Conservation (phyloP, 2,888 invertebrate species). For the Volucella bombylans region DNA sequence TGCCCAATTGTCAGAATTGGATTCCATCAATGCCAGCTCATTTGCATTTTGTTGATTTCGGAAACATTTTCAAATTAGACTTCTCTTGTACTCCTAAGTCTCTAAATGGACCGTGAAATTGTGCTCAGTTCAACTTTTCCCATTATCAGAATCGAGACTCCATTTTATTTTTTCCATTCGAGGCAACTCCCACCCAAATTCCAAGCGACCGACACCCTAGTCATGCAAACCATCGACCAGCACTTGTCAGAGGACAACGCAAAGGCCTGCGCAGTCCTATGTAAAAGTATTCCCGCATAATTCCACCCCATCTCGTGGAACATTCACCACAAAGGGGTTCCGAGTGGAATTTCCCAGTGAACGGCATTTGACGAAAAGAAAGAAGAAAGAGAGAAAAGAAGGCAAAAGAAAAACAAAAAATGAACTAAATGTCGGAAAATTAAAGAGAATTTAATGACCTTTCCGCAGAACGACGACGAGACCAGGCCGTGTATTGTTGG, state of each 20-base stretch:
- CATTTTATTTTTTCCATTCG: conserved; percentile 62
- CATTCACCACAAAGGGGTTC: conserved; percentile 38
- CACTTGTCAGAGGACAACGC: conserved; percentile 50
- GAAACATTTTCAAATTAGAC: neutral
- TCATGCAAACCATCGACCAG: conserved; percentile 31
- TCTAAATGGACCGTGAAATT: conserved; percentile 15
- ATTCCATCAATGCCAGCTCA: too few species aligned
- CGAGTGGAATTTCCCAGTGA: conserved; percentile 47
- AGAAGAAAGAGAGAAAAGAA: conserved; percentile 4
- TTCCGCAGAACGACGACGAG: conserved; percentile 59
- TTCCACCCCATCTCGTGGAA: conserved; percentile 50
- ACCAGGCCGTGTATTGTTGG: conserved; percentile 31
- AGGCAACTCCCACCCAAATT: conserved; percentile 53
- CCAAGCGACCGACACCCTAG: conserved; percentile 2
- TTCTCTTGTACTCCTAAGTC: neutral
- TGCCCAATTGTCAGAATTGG: too few species aligned
- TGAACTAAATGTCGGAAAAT: conserved; percentile 42
- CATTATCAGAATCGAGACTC: conserved; percentile 35
- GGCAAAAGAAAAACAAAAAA: conserved; percentile 9
- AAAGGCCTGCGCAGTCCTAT: conserved; percentile 61
- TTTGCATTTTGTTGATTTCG: neutral
- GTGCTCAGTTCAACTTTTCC: conserved; percentile 19
- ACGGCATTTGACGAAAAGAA: conserved; percentile 27
- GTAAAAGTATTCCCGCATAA: conserved; percentile 18
- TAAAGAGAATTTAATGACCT: conserved; percentile 71